These are phyloP conservation scores for Aporrectodea caliginosa DNA, from an alignment of 1,140 invertebrate species.

Conservation along the genomic window DNA sequence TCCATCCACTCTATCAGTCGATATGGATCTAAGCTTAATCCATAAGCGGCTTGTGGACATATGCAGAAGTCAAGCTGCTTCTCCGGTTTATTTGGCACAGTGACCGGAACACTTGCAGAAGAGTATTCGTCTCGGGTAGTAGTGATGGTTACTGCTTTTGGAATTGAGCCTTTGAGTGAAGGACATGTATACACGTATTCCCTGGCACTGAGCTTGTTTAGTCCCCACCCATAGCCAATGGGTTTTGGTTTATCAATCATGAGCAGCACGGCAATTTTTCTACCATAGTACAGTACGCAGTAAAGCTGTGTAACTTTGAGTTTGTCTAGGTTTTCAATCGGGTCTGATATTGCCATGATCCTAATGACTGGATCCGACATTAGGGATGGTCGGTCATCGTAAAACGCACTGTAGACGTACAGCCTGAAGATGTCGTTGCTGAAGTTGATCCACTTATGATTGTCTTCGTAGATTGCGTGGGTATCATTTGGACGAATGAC, in stretches of 20 bases:
- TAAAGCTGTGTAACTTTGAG: background rate
- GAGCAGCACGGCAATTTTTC: background rate
- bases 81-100: background rate
- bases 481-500: too few relatives aligned
- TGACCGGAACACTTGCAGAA: background rate
- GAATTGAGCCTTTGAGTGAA: background rate
- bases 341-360: constrained; percentile 10
- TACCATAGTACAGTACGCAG: background rate
- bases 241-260: background rate
- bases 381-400: constrained; percentile 16
- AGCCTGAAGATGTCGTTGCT: background rate
- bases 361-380: constrained; percentile 4
- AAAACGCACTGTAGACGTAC: constrained; percentile 21
- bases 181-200: background rate
- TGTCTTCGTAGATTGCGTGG: too few relatives aligned
- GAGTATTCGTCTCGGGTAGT: background rate
- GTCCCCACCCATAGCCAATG: background rate
- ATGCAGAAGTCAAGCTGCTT: background rate
- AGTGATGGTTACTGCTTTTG: background rate
- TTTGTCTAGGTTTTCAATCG: background rate
- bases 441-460: constrained; percentile 8
- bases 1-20: constrained; percentile 29
- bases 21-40: constrained; percentile 13
- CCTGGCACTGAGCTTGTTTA: background rate
- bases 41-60: background rate